These are phyloP conservation scores for Castor canadensis DNA, from an alignment of 2,113 vertebrate species.

Conservation along the genomic window DNA sequence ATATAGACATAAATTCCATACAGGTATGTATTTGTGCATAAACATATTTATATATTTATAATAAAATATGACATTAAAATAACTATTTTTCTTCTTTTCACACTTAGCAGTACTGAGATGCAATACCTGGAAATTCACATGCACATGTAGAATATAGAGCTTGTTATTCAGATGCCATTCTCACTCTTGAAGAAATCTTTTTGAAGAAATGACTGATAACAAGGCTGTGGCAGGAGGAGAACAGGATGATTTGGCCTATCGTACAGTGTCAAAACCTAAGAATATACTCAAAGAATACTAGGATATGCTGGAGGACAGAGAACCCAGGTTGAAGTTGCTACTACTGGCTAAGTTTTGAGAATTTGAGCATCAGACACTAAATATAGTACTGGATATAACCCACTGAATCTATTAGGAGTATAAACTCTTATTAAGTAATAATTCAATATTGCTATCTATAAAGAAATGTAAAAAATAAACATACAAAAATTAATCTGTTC, in stretches of 20 bases:
- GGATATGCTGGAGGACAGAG: not conserved
- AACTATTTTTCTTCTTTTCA: not conserved
- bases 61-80: not conserved
- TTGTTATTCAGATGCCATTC: not conserved
- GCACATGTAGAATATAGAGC: not conserved
- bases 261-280: too few relatives aligned
- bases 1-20: not conserved
- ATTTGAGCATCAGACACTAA: not conserved
- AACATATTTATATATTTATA: not conserved
- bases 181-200: not conserved
- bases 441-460: not conserved
- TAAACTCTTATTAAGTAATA: not conserved
- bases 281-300: too few relatives aligned
- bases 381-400: not conserved
- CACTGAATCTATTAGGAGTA: not conserved
- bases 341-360: not conserved
- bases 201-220: not conserved
- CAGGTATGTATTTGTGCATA: not conserved
- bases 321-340: not conserved
- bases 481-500: not conserved
- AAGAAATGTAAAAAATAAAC: not conserved
- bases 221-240: not conserved
- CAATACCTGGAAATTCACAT: not conserved
- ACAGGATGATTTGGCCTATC: not conserved
- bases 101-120: not conserved